Evolutionary conservation across 92 coral and sea anemone genomes (phyloP), one percentile per base, ranked within the genome.

Genomic region (Paramuricea clavata): DNA sequence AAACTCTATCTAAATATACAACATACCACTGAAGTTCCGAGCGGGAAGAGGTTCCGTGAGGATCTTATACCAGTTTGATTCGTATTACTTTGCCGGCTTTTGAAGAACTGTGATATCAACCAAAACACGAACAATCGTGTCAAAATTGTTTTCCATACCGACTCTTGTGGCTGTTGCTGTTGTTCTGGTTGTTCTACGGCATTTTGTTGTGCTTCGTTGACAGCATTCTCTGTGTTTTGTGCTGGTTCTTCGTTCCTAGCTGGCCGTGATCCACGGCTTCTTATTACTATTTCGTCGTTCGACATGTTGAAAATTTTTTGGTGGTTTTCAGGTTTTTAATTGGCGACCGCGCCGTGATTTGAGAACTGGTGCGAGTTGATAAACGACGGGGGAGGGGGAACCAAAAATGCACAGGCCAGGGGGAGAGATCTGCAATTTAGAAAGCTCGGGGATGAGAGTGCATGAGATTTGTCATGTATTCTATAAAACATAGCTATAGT

Each of bases 71-170:
- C 70, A 34, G 85, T 72, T 28, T 78, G 44, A 12, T 76, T 75
- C 27, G 87, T 69, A 26, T 81, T 74, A 77, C 80, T 86, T 27
- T 84, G 85, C 54, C 94, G 80, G 41, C 90, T 57, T 36, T 92
- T 92, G 85, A 97, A 97, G 82, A 97, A 87, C 72, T 93, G 92
- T 84, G 98, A 86, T 19, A 97, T 93, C 80, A 97, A 67, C 93
- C 95, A 97, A 71, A 97, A 93, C 50, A 97, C 87, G 69, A 97
- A 97, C 86, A 97, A 93, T 21, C 94, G 89, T 52, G 95, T 90
- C 8, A 97, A 86, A 77, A 97, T 82, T 30, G 97, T 88, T 82
- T 97, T 97, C 99, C 99, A 97, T 74, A 92, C 93, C 9, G 99
- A 90, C 26, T 95, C 94, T 57, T 97, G 99, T 25, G 93, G 94